Evolutionary conservation across 30 jellyfish, hydroid and myxozoan genomes (phyloP).

Genomic region (Pseudorhiza aurosa): DNA sequence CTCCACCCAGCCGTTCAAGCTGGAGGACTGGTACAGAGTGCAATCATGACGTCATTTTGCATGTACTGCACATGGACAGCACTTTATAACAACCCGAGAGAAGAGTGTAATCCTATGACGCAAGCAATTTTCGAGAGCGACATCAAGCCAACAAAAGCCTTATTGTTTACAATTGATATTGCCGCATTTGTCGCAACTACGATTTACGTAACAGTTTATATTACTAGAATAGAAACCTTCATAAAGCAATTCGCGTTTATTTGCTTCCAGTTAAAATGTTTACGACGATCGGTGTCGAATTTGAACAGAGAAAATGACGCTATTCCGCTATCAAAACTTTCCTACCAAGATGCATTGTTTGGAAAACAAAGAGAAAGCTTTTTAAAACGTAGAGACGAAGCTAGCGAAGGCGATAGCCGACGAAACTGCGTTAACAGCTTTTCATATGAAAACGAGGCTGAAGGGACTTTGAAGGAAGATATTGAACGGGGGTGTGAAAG

Average conservation of each 20-base stretch:
- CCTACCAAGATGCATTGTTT: background rate
- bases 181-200: slow-evolving; percentile 52
- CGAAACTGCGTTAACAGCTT: no score
- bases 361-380: background rate
- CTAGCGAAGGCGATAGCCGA: background rate
- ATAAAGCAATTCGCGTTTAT: slow-evolving; percentile 27
- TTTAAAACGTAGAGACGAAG: background rate
- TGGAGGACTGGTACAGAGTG: slow-evolving; percentile 91
- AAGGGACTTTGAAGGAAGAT: no score
- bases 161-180: slow-evolving; percentile 57
- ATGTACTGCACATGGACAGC: slow-evolving; percentile 97
- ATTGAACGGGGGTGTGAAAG: no score
- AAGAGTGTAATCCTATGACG: slow-evolving; percentile 91
- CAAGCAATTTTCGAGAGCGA: slow-evolving; percentile 67
- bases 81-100: slow-evolving; percentile 81
- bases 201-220: slow-evolving; percentile 49
- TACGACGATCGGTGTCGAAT: background rate
- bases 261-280: slow-evolving; percentile 18
- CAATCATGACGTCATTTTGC: slow-evolving; percentile 89
- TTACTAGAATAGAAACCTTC: slow-evolving; percentile 31
- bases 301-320: background rate
- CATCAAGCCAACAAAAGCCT: slow-evolving; percentile 65
- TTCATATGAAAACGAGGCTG: no score
- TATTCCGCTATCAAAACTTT: background rate
- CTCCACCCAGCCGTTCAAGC: slow-evolving; percentile 81